A percentile compares a stretch with the other conserved stretches of the same genome.
phyloP scores from a whole-genome alignment of 1,140 invertebrate genomes.

The Marisa cornuarietis region DNA sequence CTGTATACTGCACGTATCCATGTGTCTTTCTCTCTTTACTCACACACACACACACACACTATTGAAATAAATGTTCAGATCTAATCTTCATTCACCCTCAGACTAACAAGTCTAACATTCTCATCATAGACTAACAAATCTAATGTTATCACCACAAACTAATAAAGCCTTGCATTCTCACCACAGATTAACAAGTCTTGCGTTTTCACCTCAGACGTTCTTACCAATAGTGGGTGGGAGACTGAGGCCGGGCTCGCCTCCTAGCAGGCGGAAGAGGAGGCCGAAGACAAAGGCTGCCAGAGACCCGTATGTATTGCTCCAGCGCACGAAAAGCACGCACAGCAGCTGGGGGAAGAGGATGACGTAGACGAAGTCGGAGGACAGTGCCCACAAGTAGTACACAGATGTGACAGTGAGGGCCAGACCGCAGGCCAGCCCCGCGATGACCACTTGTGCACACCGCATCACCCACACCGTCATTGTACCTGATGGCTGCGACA shows the following conservation, averaged over 20 bases:
- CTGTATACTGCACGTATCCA: no score
- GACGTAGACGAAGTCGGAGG: slow-evolving; percentile 96
- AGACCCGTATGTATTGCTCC: slow-evolving; percentile 91
- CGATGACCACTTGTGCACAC: slow-evolving; percentile 86
- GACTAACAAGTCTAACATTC: no score
- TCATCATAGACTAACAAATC: no score
- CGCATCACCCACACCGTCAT: slow-evolving; percentile 98
- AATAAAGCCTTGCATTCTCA: no score
- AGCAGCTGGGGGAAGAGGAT: slow-evolving; percentile 96
- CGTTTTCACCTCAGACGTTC: no score
- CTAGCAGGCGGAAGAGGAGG: slow-evolving; percentile 82
- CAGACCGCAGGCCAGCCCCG: slow-evolving; percentile 89
- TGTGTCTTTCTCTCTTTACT: no score
- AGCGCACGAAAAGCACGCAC: slow-evolving; percentile 84
- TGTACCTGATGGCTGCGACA: slow-evolving; percentile 55
- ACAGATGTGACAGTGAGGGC: slow-evolving; percentile 94
- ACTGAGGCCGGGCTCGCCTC: slow-evolving; percentile 85
- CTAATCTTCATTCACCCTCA: no score
- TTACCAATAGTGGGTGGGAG: slow-evolving; percentile 71
- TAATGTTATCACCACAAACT: no score
- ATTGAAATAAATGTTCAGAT: no score
- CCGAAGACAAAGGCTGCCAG: slow-evolving; percentile 83
- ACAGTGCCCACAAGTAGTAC: slow-evolving; percentile 93
- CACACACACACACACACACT: no score
- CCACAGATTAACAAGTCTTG: no score